Evolutionary conservation across 2,113 vertebrate species (phyloP).

Genomic region (Gymnorhina tibicen): DNA sequence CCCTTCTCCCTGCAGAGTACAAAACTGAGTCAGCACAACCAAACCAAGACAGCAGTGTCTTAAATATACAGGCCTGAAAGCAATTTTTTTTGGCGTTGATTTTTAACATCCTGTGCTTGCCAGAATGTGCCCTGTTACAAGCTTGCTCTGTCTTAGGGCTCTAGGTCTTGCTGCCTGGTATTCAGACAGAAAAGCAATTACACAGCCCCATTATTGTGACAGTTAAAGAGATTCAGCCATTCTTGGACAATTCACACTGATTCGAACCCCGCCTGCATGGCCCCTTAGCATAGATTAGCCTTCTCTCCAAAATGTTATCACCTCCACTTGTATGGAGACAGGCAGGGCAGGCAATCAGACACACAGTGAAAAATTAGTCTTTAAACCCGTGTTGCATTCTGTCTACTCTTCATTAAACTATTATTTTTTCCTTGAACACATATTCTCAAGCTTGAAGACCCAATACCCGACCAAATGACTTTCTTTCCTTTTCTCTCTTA

Average conservation of each 20-base stretch:
- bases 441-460: background rate
- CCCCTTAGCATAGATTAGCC: slow-evolving; percentile 2
- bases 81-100: background rate
- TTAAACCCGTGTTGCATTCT: background rate
- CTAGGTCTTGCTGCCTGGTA: background rate
- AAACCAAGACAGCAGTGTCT: background rate
- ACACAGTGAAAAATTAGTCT: background rate
- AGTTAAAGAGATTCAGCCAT: background rate
- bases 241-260: slow-evolving; percentile 28
- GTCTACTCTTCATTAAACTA: background rate
- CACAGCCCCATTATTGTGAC: background rate
- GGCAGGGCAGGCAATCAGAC: slow-evolving; percentile 21
- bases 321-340: background rate
- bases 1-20: background rate
- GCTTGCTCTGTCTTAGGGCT: background rate
- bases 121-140: background rate
- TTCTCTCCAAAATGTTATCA: slow-evolving; percentile 15
- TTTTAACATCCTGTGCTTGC: background rate
- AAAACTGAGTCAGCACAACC: background rate
- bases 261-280: background rate
- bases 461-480: background rate
- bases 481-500: background rate
- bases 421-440: background rate
- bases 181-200: slow-evolving; percentile 34
- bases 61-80: background rate